A percentile compares a stretch with the other conserved stretches of the same genome.
These are phyloP conservation scores for Egretta garzetta DNA, from an alignment of 2,113 vertebrate species.

Conservation along the genomic window DNA sequence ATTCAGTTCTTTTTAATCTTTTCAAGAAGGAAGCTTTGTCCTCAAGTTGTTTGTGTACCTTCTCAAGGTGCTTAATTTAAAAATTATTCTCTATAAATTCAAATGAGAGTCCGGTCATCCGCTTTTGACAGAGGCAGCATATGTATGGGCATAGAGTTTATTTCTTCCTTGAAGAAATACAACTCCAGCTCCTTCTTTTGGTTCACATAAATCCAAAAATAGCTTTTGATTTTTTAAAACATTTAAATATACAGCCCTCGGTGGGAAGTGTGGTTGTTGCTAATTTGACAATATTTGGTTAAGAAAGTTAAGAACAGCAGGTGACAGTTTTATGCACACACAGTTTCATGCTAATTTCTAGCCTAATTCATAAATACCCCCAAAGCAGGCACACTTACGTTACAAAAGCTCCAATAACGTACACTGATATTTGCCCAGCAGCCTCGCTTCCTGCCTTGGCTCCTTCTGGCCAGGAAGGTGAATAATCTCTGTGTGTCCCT, in stretches of 20 bases:
- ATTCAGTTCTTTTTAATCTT: not conserved
- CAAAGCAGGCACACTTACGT: not conserved
- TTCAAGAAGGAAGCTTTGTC: not conserved
- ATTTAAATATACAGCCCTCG: not conserved
- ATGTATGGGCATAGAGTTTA: not conserved
- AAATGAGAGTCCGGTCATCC: not conserved
- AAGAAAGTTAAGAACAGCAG: constrained; percentile 3
- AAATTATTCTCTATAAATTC: not conserved
- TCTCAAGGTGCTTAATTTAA: not conserved
- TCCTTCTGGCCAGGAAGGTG: constrained; percentile 10
- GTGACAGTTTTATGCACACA: not conserved
- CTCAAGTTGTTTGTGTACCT: not conserved
- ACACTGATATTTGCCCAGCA: constrained; percentile 7
- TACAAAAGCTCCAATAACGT: constrained; percentile 35
- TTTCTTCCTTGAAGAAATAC: constrained; percentile 5
- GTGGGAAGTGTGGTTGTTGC: constrained; percentile 52
- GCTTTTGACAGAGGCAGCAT: not conserved
- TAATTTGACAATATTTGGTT: constrained; percentile 61
- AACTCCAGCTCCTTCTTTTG: not conserved
- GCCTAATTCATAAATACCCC: constrained; percentile 30
- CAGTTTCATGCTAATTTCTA: constrained; percentile 9
- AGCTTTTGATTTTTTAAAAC: constrained; percentile 40
- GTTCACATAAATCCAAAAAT: constrained; percentile 31
- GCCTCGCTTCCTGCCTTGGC: not conserved
- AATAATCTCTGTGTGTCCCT: constrained; percentile 15